Conservation (phyloP, 2,113 vertebrate species). For the Chionis minor region DNA sequence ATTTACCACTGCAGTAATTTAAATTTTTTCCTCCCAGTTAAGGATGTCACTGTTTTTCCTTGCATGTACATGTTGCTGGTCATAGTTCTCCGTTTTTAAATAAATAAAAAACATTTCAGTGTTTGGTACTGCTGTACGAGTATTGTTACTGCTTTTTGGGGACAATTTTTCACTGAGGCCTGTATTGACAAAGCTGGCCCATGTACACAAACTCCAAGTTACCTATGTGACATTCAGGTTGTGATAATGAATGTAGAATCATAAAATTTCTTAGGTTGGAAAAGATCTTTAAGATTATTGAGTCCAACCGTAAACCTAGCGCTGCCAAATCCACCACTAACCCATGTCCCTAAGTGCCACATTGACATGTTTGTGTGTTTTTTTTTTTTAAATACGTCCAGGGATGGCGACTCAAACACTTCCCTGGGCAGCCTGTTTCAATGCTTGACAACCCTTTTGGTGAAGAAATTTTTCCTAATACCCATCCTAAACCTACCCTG, state of each 20-base stretch:
- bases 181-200: background rate
- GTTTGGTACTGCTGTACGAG: background rate
- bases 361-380: no score
- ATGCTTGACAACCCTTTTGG: background rate
- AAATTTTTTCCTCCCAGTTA: background rate
- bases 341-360: background rate
- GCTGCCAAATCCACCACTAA: background rate
- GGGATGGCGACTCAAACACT: background rate
- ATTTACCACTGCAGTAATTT: conserved; percentile 21
- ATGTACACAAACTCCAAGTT: background rate
- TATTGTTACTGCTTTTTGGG: background rate
- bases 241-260: background rate
- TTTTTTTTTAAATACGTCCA: background rate
- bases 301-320: background rate
- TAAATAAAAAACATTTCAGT: background rate
- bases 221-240: accelerated
- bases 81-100: background rate
- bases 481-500: background rate
- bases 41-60: background rate
- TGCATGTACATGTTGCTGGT: background rate
- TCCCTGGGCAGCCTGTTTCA: background rate
- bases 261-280: background rate
- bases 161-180: background rate
- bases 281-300: background rate
- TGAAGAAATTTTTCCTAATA: background rate